phyloP scores from a whole-genome alignment of 2,888 invertebrate species.

The Rugalucina vietnamica region DNA sequence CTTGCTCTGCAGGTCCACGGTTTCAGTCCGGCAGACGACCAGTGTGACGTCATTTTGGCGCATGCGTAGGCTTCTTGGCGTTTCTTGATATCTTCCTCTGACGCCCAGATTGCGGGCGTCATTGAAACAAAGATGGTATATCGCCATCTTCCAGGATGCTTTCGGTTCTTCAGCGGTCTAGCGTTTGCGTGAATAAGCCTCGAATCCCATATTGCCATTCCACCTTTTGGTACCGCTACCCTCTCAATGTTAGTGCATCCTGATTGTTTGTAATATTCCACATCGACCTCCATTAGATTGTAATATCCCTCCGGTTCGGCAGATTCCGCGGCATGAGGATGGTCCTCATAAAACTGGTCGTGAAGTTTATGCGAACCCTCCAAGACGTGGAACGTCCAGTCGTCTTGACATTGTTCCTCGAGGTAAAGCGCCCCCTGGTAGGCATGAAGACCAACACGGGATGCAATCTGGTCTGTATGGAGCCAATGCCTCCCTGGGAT shows the following conservation, averaged over 20 bases:
- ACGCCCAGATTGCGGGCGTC: constrained; percentile 75
- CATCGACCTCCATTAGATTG: constrained; percentile 58
- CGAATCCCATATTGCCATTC: constrained; percentile 78
- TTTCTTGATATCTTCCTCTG: constrained; percentile 54
- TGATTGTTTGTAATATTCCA: constrained; percentile 61
- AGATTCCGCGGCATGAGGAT: constrained; percentile 47
- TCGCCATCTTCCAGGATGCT: constrained; percentile 69
- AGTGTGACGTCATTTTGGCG: constrained; percentile 67
- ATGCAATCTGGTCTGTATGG: constrained; percentile 75
- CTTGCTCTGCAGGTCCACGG: not conserved
- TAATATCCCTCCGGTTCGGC: constrained; percentile 57
- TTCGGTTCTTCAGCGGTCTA: constrained; percentile 61
- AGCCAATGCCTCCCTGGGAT: constrained; percentile 67
- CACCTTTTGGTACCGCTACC: constrained; percentile 74
- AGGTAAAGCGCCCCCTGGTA: constrained; percentile 76
- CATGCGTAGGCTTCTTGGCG: constrained; percentile 66
- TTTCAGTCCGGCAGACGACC: constrained; percentile 59
- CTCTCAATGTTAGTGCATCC: constrained; percentile 62
- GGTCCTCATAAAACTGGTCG: constrained; percentile 58
- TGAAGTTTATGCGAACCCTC: constrained; percentile 69
- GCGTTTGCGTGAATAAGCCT: constrained; percentile 73
- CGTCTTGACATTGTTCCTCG: constrained; percentile 69
- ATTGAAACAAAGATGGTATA: constrained; percentile 72
- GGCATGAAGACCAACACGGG: constrained; percentile 75
- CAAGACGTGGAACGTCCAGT: constrained; percentile 70